Evolutionary conservation across 1,140 invertebrate species (phyloP), one percentile per base, ranked within the genome.

Genomic region (Condylostylus longicornis): DNA sequence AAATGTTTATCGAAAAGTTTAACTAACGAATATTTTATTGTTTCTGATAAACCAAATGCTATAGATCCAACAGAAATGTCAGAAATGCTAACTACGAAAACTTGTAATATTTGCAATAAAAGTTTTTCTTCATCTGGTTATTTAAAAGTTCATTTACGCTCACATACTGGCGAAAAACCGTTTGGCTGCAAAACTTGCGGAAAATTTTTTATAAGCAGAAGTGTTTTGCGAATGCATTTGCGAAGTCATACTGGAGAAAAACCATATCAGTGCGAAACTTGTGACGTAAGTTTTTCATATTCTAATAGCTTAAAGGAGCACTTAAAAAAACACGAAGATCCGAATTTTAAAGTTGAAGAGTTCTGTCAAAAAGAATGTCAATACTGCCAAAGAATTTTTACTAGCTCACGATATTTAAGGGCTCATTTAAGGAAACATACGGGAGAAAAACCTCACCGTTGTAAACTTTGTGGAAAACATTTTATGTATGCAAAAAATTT

Each of bases 71-170:
- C n/a, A n/a, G n/a, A n/a, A n/a, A n/a, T n/a, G n/a, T n/a, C n/a
- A n/a, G n/a, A n/a, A n/a, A n/a, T n/a, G n/a, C n/a, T n/a, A n/a
- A n/a, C n/a, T n/a, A n/a, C n/a, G n/a, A n/a, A n/a, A n/a, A n/a
- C n/a, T n/a, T n/a, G n/a, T n/a, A n/a, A n/a, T n/a, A n/a, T n/a
- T n/a, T n/a, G n/a, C n/a, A n/a, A n/a, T n/a, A n/a, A n/a, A n/a
- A n/a, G n/a, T n/a, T n/a, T n/a, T n/a, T n/a, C n/a, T n/a, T n/a
- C n/a, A n/a, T n/a, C n/a, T n/a, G n/a, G 87, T 61, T 94, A 93
- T 4, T 68, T 99, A 20, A 90, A 98, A 65, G 98, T 98, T 93
- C 95, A 99, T 64, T 98, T 98, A 62, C 67, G 88, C 39, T 91
- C 86, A n/a, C 56, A 58, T 27, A 61, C 58, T 1, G 88, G 93